Evolutionary conservation across 2,797 vertebrate species (phyloP).

Genomic region (Poecile montanus): DNA sequence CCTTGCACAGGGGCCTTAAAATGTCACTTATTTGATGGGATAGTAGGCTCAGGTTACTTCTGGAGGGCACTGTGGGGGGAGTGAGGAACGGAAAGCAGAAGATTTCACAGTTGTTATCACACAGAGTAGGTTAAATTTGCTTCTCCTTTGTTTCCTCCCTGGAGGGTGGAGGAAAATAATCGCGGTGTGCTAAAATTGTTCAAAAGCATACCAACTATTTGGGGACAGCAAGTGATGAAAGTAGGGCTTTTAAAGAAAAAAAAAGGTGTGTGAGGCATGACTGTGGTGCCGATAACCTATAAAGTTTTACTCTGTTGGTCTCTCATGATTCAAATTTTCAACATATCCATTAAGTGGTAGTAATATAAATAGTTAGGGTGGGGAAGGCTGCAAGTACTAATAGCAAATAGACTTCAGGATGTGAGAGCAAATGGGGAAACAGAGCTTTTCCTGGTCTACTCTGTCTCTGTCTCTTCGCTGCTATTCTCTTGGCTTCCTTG

Average conservation of each 20-base stretch:
- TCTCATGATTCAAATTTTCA: neutral
- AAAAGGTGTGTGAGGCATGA: neutral
- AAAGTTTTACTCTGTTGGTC: neutral
- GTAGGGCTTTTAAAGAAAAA: neutral
- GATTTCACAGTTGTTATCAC: conserved; percentile 18
- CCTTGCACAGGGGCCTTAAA: conserved; percentile 3
- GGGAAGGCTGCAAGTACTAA: neutral
- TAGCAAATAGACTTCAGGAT: neutral
- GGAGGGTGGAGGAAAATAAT: neutral
- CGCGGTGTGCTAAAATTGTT: neutral
- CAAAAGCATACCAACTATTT: neutral
- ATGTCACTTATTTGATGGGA: conserved; percentile 36
- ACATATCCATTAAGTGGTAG: neutral
- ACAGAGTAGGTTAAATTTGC: neutral
- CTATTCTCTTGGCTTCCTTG: conserved; percentile 65
- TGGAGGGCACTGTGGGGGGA: neutral
- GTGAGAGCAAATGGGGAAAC: conserved; percentile 34
- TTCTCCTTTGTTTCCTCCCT: conserved; percentile 13
- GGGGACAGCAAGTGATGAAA: neutral
- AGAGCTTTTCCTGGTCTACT: conserved; percentile 23
- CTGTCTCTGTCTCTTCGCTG: conserved; percentile 52
- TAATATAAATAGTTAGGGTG: conserved; percentile 19
- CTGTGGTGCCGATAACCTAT: neutral
- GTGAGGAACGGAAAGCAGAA: neutral
- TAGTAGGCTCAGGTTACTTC: conserved; percentile 50